Evolutionary conservation across 2,888 invertebrate species (phyloP), one percentile per base, ranked within the genome.

Genomic region (Drosophila fungiperda): DNA sequence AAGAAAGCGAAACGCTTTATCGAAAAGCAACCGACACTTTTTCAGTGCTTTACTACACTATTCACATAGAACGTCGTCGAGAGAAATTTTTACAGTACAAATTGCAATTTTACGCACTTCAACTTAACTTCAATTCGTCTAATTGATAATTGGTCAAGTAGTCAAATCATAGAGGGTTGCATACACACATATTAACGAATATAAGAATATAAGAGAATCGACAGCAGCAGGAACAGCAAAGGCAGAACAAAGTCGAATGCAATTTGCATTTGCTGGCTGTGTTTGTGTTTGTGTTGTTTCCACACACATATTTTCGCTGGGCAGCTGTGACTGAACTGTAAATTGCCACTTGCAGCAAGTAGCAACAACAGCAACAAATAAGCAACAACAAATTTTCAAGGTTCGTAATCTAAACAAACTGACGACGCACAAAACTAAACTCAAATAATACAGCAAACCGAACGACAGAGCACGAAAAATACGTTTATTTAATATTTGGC

Each of bases 271-370:
- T 72, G 57, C 54, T 68, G 36, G 12, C 48, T 57, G 73, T 73
- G 73, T 62, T 76, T 71, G 45, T 45, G 45, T 62, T 73, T 68
- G 68, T 80, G 78, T 80, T 80, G 72, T 66, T 77, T 77, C 66
- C 49, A 60, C 50, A 65, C 62, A 65, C 57, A 65, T 60, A 65
- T 68, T 68, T 80, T 78, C 55, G 55, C 36, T 68, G 65, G 72
- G 73, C 78, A 72, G 78, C 73, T 78, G 78, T 72, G 78, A 78
- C 77, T 72, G 67, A 78, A 73, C 67, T 68, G 68, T 73, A 73
- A 73, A 78, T 72, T 77, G 68, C 8, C 45, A 45, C 45, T 45
- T 23, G 20, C 23, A 23, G 45, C 45, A 23, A 45, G 1, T 45
- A 23, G 26, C 67, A 67, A 63, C 67, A 78, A 45, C 40, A 73